Base-by-base conservation (phyloP, 2,888 invertebrate species). In the Sturmia bella region DNA sequence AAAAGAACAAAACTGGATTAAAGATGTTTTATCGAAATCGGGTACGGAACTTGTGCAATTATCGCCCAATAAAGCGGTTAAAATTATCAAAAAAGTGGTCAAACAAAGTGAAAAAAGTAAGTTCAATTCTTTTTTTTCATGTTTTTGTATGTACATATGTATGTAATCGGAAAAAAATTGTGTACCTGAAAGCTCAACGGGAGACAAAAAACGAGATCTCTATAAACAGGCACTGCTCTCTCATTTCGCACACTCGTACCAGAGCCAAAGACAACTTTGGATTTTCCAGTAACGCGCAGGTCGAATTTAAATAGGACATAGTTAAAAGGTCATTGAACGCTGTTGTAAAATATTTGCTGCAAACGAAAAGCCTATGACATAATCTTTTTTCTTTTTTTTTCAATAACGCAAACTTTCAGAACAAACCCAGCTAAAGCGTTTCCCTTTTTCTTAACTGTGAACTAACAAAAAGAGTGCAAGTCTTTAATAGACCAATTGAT, bases 1-100 rank as follows among this genome's bases (percentile, higher is more conserved):
- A 17, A 83, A 90, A 85, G 91, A 91, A 87, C 91, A 92, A 87
- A 91, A 91, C 86, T 92, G 92, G 92, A 91, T 92, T 86, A 92
- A 92, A 86, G 91, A 91, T 88, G 90, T 92, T 56, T 89, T 92
- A 54, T 89, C 90, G 57, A 92, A 91, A 85, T 91, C 91, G 15
- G 89, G 90, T 63, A 91, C 90, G 27, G 90, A 91, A 83, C 85
- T 91, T 68, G 86, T 90, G 84, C 90, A 90, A 86, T 87, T 90
- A 76, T 87, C 89, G 68, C 87, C 88, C 48, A 84, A 83, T 6
- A 90, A 89, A 76, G 83, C 87, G 7, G 86, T 87, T 41, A 80
- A 78, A 66, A 85, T 86, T 39, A 75, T 68, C 32, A 84, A 84
- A 21, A 85, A 78, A 76, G 56, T 68, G 50, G 83, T 73, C 45